Base-by-base conservation (phyloP, 1,140 invertebrate genomes). In the Oryzaephilus surinamensis region DNA sequence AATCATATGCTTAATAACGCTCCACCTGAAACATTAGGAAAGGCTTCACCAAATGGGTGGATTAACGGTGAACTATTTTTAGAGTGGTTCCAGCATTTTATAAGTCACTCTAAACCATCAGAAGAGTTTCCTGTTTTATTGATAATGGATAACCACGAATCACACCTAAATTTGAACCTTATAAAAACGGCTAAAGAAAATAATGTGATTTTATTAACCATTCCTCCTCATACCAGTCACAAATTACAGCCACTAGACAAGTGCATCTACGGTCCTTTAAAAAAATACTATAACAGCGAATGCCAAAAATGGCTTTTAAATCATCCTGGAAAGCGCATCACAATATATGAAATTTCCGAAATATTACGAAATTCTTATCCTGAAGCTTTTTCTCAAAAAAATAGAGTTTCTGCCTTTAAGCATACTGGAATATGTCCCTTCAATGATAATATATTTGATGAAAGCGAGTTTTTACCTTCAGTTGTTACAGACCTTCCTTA, bases 171-270 rank as follows among this genome's bases (percentile, higher is more conserved):
- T 26, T 6, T 47, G 8, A 26, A 46, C 37, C 37, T 38, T 12
- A 36, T 59, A 26, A n/a, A 48, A 26, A 31, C 43, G 7, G 45
- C 36, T n/a, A 45, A 46, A 20, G 4, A 43, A 18, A 39, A 47
- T 41, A 34, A 36, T 6, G 38, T 55, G 6, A 37, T 26, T 8
- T 10, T 60, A 18, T 24, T 63, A 10, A 47, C 57, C 13, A 27
- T 64, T 14, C 54, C 55, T 19, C 57, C 58, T 10, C 57, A 62
- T 38, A 54, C 45, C 7, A 54, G 45, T 26, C 57, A 62, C 26
- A 58, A 54, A 35, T 43, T 64, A 6, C 58, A 64, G 38, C 61
- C 60, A 7, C 44, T 65, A 4, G 62, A 64, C 43, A 24, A 21
- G 23, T 26, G 18, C 32, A 39, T 58, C 11, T 55, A 41, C 36